Evolutionary conservation across 1,140 invertebrate species (phyloP), one percentile per base, ranked within the genome.

Genomic region (Popillia japonica): DNA sequence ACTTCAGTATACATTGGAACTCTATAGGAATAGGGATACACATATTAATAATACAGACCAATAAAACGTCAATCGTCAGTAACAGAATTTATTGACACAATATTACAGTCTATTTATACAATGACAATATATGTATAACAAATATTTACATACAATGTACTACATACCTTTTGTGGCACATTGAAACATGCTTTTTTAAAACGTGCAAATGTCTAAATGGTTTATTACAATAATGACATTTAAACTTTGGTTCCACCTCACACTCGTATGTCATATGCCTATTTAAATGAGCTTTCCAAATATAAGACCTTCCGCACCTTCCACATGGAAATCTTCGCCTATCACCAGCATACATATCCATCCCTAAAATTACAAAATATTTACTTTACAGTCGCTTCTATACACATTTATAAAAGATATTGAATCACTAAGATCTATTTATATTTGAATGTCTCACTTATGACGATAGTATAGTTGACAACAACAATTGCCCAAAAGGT

Each of bases 221-320:
- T 34, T 68, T 68, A 22, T 20, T 6, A 27, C 82, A 80, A 9
- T 77, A 73, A 11, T 86, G 87, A 80, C 88, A 88, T 20, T 86
- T 83, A 76, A 89, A 89, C 86, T 88, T 88, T 1, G 88, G 88
- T 77, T 88, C 87, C 78, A 89, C 89, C 11, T 88, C 88, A 79
- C 88, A 89, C 78, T 89, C 88, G 75, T 88, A 89, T 2, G 87
- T 89, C 20, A 88, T 83, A 75, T 89, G 88, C 61, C 87, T 85
- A 77, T 88, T 85, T 76, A 89, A 87, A 6, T 87, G 88, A 76
- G 87, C 89, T 82, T 89, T 89, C 78, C 88, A 87, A 48, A 82
- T 82, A 72, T 83, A 83, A 14, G 40, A 55, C 75, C 80, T 82
- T 20, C 75, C 76, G 73, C 82, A 83, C 17, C 77, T 76, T 8